These are phyloP conservation scores for Cheilosia grossa DNA, from an alignment of 2,888 invertebrate species.

Conservation along the genomic window DNA sequence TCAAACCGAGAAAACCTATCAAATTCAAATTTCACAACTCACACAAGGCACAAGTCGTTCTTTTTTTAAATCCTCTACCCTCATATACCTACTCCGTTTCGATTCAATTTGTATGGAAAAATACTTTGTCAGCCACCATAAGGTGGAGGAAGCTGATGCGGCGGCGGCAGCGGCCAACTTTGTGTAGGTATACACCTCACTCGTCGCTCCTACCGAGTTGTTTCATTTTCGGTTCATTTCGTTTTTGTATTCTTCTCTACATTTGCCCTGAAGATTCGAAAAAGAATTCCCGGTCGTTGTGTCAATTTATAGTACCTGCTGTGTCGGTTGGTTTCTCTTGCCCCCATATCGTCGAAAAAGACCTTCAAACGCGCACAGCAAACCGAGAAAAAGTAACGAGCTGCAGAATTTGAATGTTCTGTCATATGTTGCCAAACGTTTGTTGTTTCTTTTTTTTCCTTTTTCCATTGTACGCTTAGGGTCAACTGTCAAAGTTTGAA, in stretches of 20 bases:
- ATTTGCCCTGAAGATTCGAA: constrained; percentile 8
- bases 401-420: constrained; percentile 24
- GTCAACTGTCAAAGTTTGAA: constrained; percentile 8
- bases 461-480: background rate
- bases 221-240: constrained; percentile 65
- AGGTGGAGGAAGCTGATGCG: background rate
- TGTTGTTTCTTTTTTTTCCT: no score
- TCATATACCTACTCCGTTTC: constrained; percentile 31
- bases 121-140: constrained; percentile 5
- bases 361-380: constrained; percentile 12
- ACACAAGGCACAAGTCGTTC: background rate
- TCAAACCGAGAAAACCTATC: constrained; percentile 4
- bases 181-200: background rate
- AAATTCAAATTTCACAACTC: constrained; percentile 27
- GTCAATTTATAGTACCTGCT: constrained; percentile 33
- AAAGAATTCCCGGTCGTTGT: constrained; percentile 48
- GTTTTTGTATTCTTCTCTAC: constrained; percentile 34
- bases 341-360: background rate
- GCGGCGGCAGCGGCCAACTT: constrained; percentile 10
- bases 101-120: constrained; percentile 22
- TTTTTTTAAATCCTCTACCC: constrained; percentile 8
- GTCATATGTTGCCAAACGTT: background rate
- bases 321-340: constrained; percentile 28
- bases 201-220: background rate
- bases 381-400: constrained; percentile 25